phyloP scores from a whole-genome alignment of 1,140 invertebrate genomes.

The Ctenoplectra terminalis region DNA sequence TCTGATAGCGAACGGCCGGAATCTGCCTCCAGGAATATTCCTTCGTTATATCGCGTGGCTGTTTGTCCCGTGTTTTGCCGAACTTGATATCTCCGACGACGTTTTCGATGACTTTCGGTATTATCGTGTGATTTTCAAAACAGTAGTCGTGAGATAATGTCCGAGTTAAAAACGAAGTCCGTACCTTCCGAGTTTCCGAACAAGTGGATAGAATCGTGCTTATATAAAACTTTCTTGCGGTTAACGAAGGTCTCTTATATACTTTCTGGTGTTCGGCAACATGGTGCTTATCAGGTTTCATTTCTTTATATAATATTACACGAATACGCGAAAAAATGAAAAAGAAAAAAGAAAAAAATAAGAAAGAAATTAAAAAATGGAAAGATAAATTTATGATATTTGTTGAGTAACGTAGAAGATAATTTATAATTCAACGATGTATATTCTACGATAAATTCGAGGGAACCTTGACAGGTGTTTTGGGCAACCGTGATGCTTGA shows the following conservation, averaged over 20 bases:
- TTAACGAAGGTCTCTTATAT: too few relatives aligned
- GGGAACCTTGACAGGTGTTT: background rate
- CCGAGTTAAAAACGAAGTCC: too few relatives aligned
- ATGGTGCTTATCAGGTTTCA: background rate
- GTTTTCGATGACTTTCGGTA: background rate
- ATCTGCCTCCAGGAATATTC: slow-evolving; percentile 2
- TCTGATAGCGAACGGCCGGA: background rate
- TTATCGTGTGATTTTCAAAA: too few relatives aligned
- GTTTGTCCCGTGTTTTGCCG: slow-evolving; percentile 26
- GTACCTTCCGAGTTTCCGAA: background rate
- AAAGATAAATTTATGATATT: too few relatives aligned
- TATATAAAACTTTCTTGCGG: background rate
- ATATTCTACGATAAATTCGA: background rate
- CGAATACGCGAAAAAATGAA: too few relatives aligned
- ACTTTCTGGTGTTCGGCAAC: background rate
- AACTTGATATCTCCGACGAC: slow-evolving; percentile 20
- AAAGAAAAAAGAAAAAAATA: too few relatives aligned
- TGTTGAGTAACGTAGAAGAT: too few relatives aligned
- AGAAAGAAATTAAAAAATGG: too few relatives aligned
- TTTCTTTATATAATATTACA: too few relatives aligned
- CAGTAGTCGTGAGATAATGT: too few relatives aligned
- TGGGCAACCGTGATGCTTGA: background rate
- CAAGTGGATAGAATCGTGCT: background rate
- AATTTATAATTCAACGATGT: too few relatives aligned
- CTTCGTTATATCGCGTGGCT: background rate